Percentiles rank a stretch among this genome's conserved stretches.
These are phyloP conservation scores for Parasteatoda tepidariorum DNA, from an alignment of 1,140 invertebrate genomes.

Conservation along the genomic window DNA sequence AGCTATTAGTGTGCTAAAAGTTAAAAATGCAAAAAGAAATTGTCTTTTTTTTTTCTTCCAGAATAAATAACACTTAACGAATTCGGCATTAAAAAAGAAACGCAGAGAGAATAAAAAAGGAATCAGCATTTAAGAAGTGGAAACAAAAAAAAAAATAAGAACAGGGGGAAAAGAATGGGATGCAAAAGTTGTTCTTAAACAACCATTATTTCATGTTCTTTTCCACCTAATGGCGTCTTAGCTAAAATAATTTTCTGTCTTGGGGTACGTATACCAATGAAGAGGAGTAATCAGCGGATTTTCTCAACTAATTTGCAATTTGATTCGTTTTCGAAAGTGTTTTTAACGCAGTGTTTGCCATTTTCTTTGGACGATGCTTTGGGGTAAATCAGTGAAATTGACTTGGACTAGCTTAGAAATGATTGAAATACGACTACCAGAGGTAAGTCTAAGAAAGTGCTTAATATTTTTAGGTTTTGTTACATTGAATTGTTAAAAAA, in stretches of 20 bases:
- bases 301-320: too few relatives aligned
- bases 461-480: too few relatives aligned
- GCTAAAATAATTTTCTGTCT: slow-evolving; percentile 39
- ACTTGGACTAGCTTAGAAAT: too few relatives aligned
- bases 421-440: too few relatives aligned
- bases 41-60: slow-evolving; percentile 9
- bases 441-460: too few relatives aligned
- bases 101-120: slow-evolving; percentile 14
- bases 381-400: too few relatives aligned
- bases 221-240: slow-evolving; percentile 51
- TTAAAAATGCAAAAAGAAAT: slow-evolving; percentile 59
- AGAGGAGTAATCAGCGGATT: slow-evolving; percentile 7
- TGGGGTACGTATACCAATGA: slow-evolving; percentile 37
- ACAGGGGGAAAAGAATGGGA: slow-evolving; percentile 9
- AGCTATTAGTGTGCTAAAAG: slow-evolving; percentile 59
- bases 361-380: too few relatives aligned
- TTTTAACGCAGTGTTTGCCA: too few relatives aligned
- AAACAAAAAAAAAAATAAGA: slow-evolving; percentile 11
- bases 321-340: too few relatives aligned
- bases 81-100: slow-evolving; percentile 46
- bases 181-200: slow-evolving; percentile 46
- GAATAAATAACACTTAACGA: slow-evolving; percentile 61
- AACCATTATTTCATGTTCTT: slow-evolving; percentile 53
- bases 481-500: too few relatives aligned
- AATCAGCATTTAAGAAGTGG: slow-evolving; percentile 25